A percentile compares a stretch with the other conserved stretches of the same genome.
These are phyloP conservation scores for Gymnocephalus cernua DNA, from an alignment of 2,113 vertebrate genomes.

Conservation along the genomic window DNA sequence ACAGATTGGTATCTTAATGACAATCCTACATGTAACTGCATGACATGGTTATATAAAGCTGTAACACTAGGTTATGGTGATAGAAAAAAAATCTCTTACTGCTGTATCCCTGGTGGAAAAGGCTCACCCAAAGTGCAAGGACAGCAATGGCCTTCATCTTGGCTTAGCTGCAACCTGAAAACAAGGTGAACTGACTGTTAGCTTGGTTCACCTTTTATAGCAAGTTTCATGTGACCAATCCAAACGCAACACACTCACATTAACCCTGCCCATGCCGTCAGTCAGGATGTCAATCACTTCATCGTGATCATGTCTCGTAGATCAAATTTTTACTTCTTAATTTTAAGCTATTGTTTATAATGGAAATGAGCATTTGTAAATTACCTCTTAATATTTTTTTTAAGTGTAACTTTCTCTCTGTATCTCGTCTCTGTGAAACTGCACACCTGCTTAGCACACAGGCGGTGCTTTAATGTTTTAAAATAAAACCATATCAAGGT, in stretches of 20 bases:
- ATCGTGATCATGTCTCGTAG: too few relatives aligned
- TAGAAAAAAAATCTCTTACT: conserved; percentile 72
- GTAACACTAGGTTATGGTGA: not conserved
- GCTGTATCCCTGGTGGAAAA: conserved; percentile 70
- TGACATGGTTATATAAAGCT: not conserved
- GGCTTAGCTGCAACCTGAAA: conserved; percentile 23
- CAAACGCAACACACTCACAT: not conserved
- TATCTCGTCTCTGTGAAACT: conserved; percentile 49
- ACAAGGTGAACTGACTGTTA: conserved; percentile 8
- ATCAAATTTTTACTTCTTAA: not conserved
- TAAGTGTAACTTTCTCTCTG: not conserved
- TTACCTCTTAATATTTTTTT: not conserved
- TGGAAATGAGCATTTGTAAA: not conserved
- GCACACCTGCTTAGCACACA: conserved; percentile 36
- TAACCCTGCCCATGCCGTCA: conserved; percentile 1
- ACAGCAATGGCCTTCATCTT: conserved; percentile 74
- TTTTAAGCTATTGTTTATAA: not conserved
- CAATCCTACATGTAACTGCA: not conserved
- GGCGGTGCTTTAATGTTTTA: not conserved
- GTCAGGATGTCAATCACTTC: not conserved
- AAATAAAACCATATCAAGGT: conserved; percentile 15
- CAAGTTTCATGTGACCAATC: conserved; percentile 38
- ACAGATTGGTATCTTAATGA: conserved; percentile 1
- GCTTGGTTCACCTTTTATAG: conserved; percentile 70
- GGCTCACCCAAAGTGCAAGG: conserved; percentile 66